Base-by-base conservation (phyloP, 2,797 vertebrate species). In the Octomys mimax region DNA sequence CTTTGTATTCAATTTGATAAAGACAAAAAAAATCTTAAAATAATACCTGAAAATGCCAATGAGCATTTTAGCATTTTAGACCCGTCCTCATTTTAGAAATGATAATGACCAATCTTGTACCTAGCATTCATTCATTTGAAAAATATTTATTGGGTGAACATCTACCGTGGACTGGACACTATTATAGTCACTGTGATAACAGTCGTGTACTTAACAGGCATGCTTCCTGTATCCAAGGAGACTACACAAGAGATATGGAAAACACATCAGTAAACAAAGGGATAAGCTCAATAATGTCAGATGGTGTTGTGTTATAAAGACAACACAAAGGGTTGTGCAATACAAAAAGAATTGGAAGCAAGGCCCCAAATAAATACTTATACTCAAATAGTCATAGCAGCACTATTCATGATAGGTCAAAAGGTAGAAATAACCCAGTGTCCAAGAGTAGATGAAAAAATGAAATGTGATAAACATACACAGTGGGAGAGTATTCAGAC, bases 61-160 rank as follows among this genome's bases (percentile, higher is more conserved):
- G 59, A 68, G 62, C 57, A 28, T 87, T 80, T 86, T 91, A 66
- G 78, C 26, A 4, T 83, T 92, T 92, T 57, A 89, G 28, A 70
- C 11, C 6, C 1, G 1, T 49, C 52, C 31, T 95, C 49, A 10
- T 46, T 85, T 89, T 81, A 31, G 54, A 92, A 80, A 39, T 59
- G 6, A 28, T n/a, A 7, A 49, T 12, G 26, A 85, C 81, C 59
- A 52, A 68, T n/a, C 46, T 39, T 9, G 54, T 33, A 33, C 33
- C 54, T 75, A 57, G 4, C 1, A 68, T 24, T 54, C 84, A 71
- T 64, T 70, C 68, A 39, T 57, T 83, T 73, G 59, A 61, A 96
- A 94, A 78, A 52, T 33, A 46, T 71, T 59, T 79, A 36, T 19
- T 24, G 42, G 57, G 21, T 31, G 49, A 79, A 42, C 54, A n/a